These are phyloP conservation scores for Dicentrarchus labrax DNA, from an alignment of 2,113 vertebrate genomes.

Conservation along the genomic window DNA sequence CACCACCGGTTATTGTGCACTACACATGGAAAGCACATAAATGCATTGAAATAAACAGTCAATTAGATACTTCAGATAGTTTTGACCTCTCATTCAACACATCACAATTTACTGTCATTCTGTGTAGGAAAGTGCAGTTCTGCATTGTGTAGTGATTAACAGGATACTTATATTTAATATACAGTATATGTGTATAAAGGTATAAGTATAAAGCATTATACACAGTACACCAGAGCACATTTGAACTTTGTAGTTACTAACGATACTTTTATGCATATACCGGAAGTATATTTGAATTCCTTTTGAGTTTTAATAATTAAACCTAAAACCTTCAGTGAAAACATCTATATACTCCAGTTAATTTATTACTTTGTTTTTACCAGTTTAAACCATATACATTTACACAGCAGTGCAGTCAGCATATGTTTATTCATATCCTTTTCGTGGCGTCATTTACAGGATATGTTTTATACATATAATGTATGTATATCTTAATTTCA, in stretches of 20 bases:
- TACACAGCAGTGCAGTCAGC: neutral
- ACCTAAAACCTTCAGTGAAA: neutral
- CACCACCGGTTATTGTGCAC: neutral
- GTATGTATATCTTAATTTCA: neutral
- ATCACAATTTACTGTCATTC: neutral
- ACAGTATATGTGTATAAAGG: too few species aligned
- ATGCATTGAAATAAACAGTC: neutral
- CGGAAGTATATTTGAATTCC: neutral
- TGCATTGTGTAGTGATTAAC: conserved; percentile 2
- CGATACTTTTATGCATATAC: neutral
- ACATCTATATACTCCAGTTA: too few species aligned
- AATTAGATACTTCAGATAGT: neutral
- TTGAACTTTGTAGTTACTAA: neutral
- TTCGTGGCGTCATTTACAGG: neutral
- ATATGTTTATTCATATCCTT: neutral
- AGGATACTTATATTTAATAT: neutral
- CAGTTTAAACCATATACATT: neutral
- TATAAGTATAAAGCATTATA: too few species aligned
- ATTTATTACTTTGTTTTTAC: too few species aligned
- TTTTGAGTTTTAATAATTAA: neutral
- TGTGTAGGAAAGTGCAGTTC: neutral
- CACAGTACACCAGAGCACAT: neutral
- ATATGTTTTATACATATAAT: neutral
- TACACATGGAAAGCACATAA: neutral
- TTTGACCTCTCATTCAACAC: neutral